These are phyloP conservation scores for Ammospiza caudacuta DNA, from an alignment of 2,113 vertebrate genomes.

Conservation along the genomic window DNA sequence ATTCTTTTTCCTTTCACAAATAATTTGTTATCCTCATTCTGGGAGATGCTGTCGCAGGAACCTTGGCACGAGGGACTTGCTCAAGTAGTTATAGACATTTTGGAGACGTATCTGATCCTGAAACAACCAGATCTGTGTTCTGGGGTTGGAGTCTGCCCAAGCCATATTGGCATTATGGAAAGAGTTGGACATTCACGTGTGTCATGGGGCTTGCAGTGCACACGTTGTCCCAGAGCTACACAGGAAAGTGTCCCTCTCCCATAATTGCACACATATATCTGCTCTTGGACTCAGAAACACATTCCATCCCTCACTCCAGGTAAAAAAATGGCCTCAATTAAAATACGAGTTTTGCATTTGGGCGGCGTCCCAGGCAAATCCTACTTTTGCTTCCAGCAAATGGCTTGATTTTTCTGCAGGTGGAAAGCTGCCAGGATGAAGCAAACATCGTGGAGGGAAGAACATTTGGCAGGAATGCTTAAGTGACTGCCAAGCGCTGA, in stretches of 20 bases:
- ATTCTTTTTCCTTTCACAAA: background rate
- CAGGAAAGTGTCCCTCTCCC: background rate
- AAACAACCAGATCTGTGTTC: slow-evolving; percentile 10
- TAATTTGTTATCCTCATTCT: background rate
- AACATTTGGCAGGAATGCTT: slow-evolving; percentile 34
- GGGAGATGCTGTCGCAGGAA: background rate
- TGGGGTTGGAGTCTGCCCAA: background rate
- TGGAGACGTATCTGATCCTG: background rate
- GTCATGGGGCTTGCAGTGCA: background rate
- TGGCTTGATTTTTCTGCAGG: slow-evolving; percentile 22
- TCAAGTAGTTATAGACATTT: background rate
- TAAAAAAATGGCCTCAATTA: slow-evolving; percentile 32
- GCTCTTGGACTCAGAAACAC: background rate
- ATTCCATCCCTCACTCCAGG: background rate
- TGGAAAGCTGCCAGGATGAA: slow-evolving; percentile 53
- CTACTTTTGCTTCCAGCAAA: slow-evolving; percentile 25
- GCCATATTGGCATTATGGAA: background rate
- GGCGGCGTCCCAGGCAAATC: slow-evolving; percentile 37
- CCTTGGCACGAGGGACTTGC: background rate
- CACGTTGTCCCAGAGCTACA: background rate
- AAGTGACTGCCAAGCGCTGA: slow-evolving; percentile 47
- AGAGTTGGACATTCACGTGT: background rate
- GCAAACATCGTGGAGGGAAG: slow-evolving; percentile 43
- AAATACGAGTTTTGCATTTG: background rate
- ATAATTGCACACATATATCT: background rate